A percentile compares a stretch with the other conserved stretches of the same genome.
phyloP scores from a whole-genome alignment of 2,888 invertebrate species.

The Dorcus hopei region DNA sequence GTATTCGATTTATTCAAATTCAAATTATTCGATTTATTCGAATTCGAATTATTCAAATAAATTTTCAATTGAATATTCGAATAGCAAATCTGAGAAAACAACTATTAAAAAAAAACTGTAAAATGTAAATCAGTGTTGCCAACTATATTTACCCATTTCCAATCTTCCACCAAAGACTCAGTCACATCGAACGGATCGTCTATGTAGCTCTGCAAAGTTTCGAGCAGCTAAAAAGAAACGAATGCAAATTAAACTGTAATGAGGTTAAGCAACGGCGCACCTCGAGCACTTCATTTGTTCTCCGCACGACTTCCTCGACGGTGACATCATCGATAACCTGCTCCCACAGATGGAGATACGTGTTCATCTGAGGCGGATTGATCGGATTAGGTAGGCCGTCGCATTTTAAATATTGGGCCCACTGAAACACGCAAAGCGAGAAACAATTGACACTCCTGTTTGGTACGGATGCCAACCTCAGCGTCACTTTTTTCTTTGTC shows the following conservation, averaged over 20 bases:
- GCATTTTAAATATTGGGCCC: slow-evolving; percentile 55
- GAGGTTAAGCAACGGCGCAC: slow-evolving; percentile 34
- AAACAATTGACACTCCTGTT: background rate
- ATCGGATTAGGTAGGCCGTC: slow-evolving; percentile 55
- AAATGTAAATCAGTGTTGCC: too few species aligned
- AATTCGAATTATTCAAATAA: too few species aligned
- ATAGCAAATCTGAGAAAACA: background rate
- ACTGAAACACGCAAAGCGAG: slow-evolving; percentile 39
- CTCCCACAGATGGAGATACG: slow-evolving; percentile 55
- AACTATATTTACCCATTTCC: slow-evolving; percentile 29
- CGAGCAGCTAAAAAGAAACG: slow-evolving; percentile 33
- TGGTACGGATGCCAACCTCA: slow-evolving; percentile 16
- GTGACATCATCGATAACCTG: slow-evolving; percentile 44
- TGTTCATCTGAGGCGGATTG: slow-evolving; percentile 52
- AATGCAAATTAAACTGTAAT: background rate
- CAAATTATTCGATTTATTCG: too few species aligned
- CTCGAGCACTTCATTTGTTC: slow-evolving; percentile 48
- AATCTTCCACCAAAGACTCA: slow-evolving; percentile 30
- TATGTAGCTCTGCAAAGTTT: slow-evolving; percentile 36
- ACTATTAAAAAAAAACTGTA: too few species aligned
- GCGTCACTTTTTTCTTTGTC: slow-evolving; percentile 24
- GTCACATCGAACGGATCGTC: slow-evolving; percentile 33
- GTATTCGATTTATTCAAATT: too few species aligned
- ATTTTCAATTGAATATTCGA: too few species aligned
- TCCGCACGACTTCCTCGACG: slow-evolving; percentile 45